Evolutionary conservation across 2,113 vertebrate genomes (phyloP), one percentile per base, ranked within the genome.

Genomic region (Rhynchomys soricoides): DNA sequence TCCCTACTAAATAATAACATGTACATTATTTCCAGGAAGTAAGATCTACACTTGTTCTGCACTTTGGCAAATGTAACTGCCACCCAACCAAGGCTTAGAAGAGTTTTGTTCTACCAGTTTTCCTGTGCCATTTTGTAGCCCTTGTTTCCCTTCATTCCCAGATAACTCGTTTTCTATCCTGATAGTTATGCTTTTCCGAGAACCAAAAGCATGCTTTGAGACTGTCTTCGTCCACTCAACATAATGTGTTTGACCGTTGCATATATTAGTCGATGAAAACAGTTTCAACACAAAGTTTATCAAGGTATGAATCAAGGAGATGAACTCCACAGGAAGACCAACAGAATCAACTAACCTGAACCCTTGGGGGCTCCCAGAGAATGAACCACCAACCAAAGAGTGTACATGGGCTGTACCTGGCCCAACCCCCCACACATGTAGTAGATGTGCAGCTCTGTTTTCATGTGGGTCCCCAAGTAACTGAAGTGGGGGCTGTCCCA

Each of bases 211-310:
- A 48, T 50, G 6, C 68, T 85, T 86, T 55, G 52, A 52, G 6
- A 59, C 29, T 88, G 45, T 31, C 73, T 94, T 93, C 66, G 82
- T 96, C 55, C 26, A 52, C 17, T 59, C 48, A 73, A 17, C 22
- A 29, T 48, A 66, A 55, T 16, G 37, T n/a, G 59, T 86, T 40
- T 89, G 50, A 88, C 1, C 75, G 21, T 86, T 37, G 62, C 50
- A 31, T 17, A 31, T 74, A 13, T 66, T 83, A 19, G 55, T 86
- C 16, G 1, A 3, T 50, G 37, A 43, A 45, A 93, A 82, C 50
- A 74, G 90, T 92, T 74, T 79, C 21, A 91, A 89, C 10, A 24
- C 57, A 86, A 81, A n/a, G 37, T 81, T 73, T 66, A 82, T 78
- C 13, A 50, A 90, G 78, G 24, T 52, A 29, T 75, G 34, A 88